Conservation (phyloP, 1,140 invertebrate genomes). For the Drosophila nigromelanica region DNA sequence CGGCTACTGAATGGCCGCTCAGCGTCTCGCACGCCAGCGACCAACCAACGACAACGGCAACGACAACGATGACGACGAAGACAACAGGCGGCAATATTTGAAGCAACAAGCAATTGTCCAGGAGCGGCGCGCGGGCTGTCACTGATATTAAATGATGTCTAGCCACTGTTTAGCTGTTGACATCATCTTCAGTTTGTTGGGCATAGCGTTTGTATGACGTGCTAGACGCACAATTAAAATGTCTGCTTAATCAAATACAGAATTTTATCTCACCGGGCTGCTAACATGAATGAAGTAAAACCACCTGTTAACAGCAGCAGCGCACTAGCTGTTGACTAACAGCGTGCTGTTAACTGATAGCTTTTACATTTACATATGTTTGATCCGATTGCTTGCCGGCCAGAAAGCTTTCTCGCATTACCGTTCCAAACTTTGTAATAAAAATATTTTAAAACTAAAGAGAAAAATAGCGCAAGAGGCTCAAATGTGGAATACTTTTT, state of each 20-base stretch:
- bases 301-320: slow-evolving; percentile 61
- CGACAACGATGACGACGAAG: slow-evolving; percentile 34
- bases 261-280: slow-evolving; percentile 52
- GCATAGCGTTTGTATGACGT: slow-evolving; percentile 30
- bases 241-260: slow-evolving; percentile 60
- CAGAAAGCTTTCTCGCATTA: no score
- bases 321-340: neutral
- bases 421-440: no score
- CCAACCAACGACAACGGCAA: slow-evolving; percentile 43
- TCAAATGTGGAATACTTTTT: no score
- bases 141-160: slow-evolving; percentile 10
- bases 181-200: slow-evolving; percentile 1
- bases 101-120: slow-evolving; percentile 50
- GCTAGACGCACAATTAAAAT: slow-evolving; percentile 67
- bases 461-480: no score
- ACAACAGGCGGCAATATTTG: slow-evolving; percentile 39
- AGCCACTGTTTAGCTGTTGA: slow-evolving; percentile 6
- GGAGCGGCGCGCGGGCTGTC: slow-evolving; percentile 32
- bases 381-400: no score
- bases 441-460: no score
- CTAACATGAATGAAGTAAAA: slow-evolving; percentile 52
- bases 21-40: slow-evolving; percentile 45
- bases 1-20: slow-evolving; percentile 67
- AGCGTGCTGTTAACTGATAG: neutral
- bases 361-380: neutral